Evolutionary conservation across 2,797 vertebrate species (phyloP), one percentile per base, ranked within the genome.

Genomic region (Rhadinocentrus ornatus): DNA sequence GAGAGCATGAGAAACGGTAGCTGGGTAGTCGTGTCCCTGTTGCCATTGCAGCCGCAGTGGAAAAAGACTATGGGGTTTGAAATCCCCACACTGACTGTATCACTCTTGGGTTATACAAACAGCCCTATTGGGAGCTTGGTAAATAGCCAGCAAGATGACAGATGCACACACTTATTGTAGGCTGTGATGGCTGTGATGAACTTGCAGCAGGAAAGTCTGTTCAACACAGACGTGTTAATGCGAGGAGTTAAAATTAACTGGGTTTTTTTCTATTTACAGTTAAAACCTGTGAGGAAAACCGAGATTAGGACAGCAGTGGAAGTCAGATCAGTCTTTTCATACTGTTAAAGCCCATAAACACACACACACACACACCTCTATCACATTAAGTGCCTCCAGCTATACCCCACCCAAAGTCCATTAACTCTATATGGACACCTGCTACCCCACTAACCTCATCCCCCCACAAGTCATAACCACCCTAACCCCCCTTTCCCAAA

Each of bases 341-440:
- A 55, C 53, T 55, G 15, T 55, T 52, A 39, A 26, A 64, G 44
- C 50, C 2, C 39, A 62, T 52, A 54, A 11, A 13, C 44, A 37
- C 53, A 62, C 29, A 65, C 4, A 57, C 62, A 65, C 46, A 55
- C 46, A 54, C 58, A 24, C 31, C 20, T 44, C 56, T 26, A 71
- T 64, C 71, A 35, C 68, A 77, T 77, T 81, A 76, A 85, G 67
- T 44, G 68, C 79, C 74, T 69, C 64, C 62, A 82, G 73, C 67
- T 59, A 80, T 69, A 74, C 78, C 57, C 68, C 46, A 68, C 13
- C 6, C 69, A 44, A 64, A 74, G 84, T 71, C 71, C 90, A 93
- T 92, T 92, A 90, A 89, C 77, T 78, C 83, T 77, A 68, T 84
- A 77, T 80, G 86, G 85, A 88, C 92, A 93, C 90, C 90, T 92